Conservation (phyloP, 2,888 invertebrate genomes). For the Reticulitermes lucifugus region DNA sequence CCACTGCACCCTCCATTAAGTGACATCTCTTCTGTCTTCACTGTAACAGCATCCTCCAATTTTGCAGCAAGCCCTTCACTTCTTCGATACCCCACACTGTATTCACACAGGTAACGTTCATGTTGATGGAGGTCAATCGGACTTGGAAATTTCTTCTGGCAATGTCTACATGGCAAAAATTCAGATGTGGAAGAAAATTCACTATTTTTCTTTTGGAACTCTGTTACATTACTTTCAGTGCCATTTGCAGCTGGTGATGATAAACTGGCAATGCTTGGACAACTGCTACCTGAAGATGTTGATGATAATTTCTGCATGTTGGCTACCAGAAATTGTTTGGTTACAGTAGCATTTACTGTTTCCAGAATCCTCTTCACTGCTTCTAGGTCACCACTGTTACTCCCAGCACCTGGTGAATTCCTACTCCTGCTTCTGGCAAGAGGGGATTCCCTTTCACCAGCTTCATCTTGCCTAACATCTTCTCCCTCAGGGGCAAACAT, state of each 20-base stretch:
- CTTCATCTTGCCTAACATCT: background rate
- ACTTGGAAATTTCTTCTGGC: slow-evolving; percentile 70
- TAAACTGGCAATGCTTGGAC: slow-evolving; percentile 50
- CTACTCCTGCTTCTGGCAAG: slow-evolving; percentile 42
- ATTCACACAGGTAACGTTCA: slow-evolving; percentile 67
- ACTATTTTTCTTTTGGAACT: background rate
- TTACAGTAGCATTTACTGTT: slow-evolving; percentile 80
- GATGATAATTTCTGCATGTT: slow-evolving; percentile 76
- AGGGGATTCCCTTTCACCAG: slow-evolving; percentile 20
- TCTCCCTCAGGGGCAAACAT: slow-evolving; percentile 3
- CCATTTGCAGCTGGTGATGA: slow-evolving; percentile 42
- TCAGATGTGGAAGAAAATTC: background rate
- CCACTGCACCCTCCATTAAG: slow-evolving; percentile 68
- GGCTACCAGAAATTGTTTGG: slow-evolving; percentile 78
- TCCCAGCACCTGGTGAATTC: slow-evolving; percentile 60
- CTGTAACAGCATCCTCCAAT: slow-evolving; percentile 74
- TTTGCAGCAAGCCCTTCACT: slow-evolving; percentile 84
- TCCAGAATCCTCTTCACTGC: slow-evolving; percentile 79
- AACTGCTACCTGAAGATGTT: slow-evolving; percentile 58
- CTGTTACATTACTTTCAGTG: background rate
- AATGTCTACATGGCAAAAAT: slow-evolving; percentile 69
- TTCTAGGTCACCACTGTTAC: slow-evolving; percentile 64
- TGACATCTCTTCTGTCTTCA: slow-evolving; percentile 63
- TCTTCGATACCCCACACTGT: slow-evolving; percentile 56
- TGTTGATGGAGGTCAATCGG: slow-evolving; percentile 76